Percentiles rank a stretch among this genome's conserved stretches.
These are phyloP conservation scores for Cremastobaeus sp. DNA, from an alignment of 2,888 invertebrate species.

Conservation along the genomic window DNA sequence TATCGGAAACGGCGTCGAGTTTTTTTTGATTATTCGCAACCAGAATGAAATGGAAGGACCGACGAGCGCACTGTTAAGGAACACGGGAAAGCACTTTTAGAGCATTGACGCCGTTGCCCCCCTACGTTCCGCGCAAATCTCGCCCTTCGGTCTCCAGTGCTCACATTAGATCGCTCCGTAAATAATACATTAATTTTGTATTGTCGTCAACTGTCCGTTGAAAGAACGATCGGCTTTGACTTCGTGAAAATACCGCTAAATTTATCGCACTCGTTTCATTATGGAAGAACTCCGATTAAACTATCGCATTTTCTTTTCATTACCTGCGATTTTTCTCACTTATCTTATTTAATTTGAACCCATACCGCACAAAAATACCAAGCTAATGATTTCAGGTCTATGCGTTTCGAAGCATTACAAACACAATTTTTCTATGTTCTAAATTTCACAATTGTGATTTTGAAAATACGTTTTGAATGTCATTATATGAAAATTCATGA, in stretches of 20 bases:
- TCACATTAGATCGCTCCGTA: conserved; percentile 67
- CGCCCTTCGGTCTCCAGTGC: conserved; percentile 24
- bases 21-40: conserved; percentile 68
- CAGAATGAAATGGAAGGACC: conserved; percentile 59
- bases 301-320: conserved; percentile 55
- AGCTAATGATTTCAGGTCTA: too few relatives aligned
- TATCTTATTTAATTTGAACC: conserved; percentile 38
- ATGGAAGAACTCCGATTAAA: conserved; percentile 28
- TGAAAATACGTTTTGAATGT: too few relatives aligned
- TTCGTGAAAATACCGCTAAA: conserved; percentile 43
- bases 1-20: conserved; percentile 53
- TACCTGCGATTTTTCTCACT: conserved; percentile 17
- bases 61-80: conserved; percentile 75
- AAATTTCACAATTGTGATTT: too few relatives aligned
- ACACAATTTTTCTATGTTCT: too few relatives aligned
- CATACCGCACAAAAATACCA: conserved; percentile 17
- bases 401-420: too few relatives aligned
- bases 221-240: conserved; percentile 67
- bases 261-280: conserved; percentile 51
- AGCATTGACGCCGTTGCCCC: conserved; percentile 71
- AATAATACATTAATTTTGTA: conserved; percentile 76
- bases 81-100: conserved; percentile 78
- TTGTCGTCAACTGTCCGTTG: conserved; percentile 68
- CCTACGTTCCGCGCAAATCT: conserved; percentile 46
- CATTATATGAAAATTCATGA: too few relatives aligned